Percentiles rank a stretch among this genome's conserved stretches.
Conservation (phyloP, 1,140 invertebrate genomes). For the Drosophila fuyamai region DNA sequence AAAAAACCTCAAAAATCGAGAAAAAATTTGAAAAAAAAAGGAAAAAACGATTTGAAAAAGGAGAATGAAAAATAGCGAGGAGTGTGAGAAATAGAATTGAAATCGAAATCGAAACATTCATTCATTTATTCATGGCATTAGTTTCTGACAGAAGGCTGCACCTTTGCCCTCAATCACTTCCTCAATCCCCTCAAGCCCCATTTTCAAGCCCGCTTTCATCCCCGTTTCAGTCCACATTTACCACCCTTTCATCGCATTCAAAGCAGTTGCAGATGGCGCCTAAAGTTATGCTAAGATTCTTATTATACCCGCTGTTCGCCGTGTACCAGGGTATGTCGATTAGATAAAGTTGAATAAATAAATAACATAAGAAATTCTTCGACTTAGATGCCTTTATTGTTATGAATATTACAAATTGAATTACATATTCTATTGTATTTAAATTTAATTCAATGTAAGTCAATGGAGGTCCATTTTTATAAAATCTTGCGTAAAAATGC, state of each 20-base stretch:
- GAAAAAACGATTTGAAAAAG: background rate
- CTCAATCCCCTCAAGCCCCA: slow-evolving; percentile 1
- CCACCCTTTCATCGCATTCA: background rate
- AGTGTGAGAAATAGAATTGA: slow-evolving; percentile 6
- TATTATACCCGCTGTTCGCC: background rate
- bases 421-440: too few species aligned
- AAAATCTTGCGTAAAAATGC: too few species aligned
- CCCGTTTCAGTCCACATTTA: background rate
- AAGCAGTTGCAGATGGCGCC: slow-evolving; percentile 23
- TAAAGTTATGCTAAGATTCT: slow-evolving; percentile 5
- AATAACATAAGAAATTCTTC: too few species aligned
- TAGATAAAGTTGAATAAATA: too few species aligned
- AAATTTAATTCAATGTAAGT: too few species aligned
- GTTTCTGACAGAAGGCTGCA: slow-evolving; percentile 19
- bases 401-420: too few species aligned
- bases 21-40: background rate
- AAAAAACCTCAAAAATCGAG: slow-evolving; percentile 1
- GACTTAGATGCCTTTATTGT: too few species aligned
- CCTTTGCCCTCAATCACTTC: slow-evolving; percentile 17
- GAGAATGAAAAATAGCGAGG: too few species aligned
- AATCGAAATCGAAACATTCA: slow-evolving; percentile 44
- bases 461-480: too few species aligned
- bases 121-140: slow-evolving; percentile 55
- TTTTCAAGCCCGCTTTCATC: background rate
- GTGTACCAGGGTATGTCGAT: background rate